Evolutionary conservation across 1,140 invertebrate species (phyloP).

Genomic region (Pogonognathellus flavescens): DNA sequence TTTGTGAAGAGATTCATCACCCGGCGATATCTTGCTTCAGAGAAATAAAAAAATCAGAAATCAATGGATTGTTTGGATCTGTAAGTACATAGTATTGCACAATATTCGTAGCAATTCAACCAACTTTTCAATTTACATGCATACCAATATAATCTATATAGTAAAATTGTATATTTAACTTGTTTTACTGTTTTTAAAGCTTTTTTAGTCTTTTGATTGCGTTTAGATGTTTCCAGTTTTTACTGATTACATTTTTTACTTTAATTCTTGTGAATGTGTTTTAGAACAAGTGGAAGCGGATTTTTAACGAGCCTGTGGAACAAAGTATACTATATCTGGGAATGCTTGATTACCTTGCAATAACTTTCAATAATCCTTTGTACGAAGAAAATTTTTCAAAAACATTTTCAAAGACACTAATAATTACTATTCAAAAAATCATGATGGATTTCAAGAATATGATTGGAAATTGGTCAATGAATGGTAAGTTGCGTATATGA

Average conservation of each 20-base stretch:
- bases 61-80: slow-evolving; percentile 28
- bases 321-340: slow-evolving; percentile 52
- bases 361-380: slow-evolving; percentile 48
- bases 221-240: too few relatives aligned
- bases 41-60: slow-evolving; percentile 46
- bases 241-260: too few relatives aligned
- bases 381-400: slow-evolving; percentile 49
- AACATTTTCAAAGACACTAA: background rate
- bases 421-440: slow-evolving; percentile 30
- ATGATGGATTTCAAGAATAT: slow-evolving; percentile 54
- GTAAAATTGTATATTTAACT: too few relatives aligned
- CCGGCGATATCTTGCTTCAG: slow-evolving; percentile 55
- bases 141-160: too few relatives aligned
- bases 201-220: too few relatives aligned
- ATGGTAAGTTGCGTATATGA: background rate
- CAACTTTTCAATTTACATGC: too few relatives aligned
- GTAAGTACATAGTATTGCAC: too few relatives aligned
- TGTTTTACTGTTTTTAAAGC: too few relatives aligned
- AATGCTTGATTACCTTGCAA: slow-evolving; percentile 55
- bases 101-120: too few relatives aligned
- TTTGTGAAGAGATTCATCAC: slow-evolving; percentile 47
- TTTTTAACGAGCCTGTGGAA: slow-evolving; percentile 29
- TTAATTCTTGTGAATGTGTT: too few relatives aligned
- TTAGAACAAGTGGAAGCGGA: slow-evolving; percentile 51
- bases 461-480: slow-evolving; percentile 43